Conservation (phyloP, 35 echinoderm and acorn worm species). For the Acanthaster planci region DNA sequence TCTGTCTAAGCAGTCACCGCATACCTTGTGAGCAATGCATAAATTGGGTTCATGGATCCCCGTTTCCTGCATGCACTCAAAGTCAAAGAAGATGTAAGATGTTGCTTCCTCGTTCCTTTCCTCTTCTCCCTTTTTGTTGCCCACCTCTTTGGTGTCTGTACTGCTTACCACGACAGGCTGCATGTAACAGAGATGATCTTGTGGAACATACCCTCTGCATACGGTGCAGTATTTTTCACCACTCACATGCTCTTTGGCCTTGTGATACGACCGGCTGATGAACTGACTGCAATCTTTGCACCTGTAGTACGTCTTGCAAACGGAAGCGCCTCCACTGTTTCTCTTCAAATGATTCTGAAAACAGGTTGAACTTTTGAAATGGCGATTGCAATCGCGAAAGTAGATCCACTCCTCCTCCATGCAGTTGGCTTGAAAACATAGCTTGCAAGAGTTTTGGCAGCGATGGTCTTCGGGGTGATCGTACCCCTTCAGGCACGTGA, state of each 20-base stretch:
- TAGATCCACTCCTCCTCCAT: slow-evolving; percentile 9
- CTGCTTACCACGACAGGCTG: neutral
- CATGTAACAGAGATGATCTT: slow-evolving; percentile 44
- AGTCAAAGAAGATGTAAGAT: slow-evolving; percentile 69
- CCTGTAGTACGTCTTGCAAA: slow-evolving; percentile 21
- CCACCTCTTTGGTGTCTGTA: neutral
- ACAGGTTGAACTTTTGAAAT: slow-evolving; percentile 45
- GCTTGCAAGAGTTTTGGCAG: slow-evolving; percentile 26
- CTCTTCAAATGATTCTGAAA: slow-evolving; percentile 30
- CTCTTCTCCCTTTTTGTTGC: neutral
- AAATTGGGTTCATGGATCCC: slow-evolving; percentile 42
- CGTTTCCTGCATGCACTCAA: slow-evolving; percentile 55
- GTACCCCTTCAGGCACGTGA: neutral
- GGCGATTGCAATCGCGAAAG: slow-evolving; percentile 35
- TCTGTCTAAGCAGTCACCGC: slow-evolving; percentile 2
- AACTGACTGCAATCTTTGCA: slow-evolving; percentile 18
- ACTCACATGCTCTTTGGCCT: slow-evolving; percentile 18
- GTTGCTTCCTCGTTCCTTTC: neutral
- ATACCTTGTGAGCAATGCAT: slow-evolving; percentile 54
- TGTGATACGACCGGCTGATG: neutral
- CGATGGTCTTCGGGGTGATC: slow-evolving; percentile 19
- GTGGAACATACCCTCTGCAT: neutral
- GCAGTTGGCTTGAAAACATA: slow-evolving; percentile 29
- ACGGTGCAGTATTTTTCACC: slow-evolving; percentile 20
- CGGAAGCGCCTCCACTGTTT: neutral